These are phyloP conservation scores for Aurelia sp. DNA, from an alignment of 30 jellyfish, hydroid and myxozoan species.

Conservation along the genomic window DNA sequence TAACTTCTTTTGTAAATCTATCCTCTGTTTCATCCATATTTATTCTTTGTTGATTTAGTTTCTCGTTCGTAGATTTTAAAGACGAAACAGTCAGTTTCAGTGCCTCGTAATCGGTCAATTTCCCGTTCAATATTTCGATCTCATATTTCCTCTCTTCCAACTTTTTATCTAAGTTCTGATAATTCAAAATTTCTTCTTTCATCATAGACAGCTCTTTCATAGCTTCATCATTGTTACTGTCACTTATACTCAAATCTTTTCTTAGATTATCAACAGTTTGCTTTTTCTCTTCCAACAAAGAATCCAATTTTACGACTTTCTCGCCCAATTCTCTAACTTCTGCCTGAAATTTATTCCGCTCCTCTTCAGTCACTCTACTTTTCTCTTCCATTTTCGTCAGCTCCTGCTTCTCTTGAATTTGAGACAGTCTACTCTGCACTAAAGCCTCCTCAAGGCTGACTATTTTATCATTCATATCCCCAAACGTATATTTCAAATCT, in stretches of 20 bases:
- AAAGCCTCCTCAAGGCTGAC: too few relatives aligned
- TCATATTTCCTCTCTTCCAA: not conserved
- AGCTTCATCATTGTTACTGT: not conserved
- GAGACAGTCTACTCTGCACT: too few relatives aligned
- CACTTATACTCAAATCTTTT: not conserved
- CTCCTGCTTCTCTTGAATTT: too few relatives aligned
- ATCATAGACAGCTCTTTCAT: not conserved
- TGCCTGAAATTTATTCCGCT: not conserved
- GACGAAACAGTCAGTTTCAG: too few relatives aligned
- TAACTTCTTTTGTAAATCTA: not conserved
- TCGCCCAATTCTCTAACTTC: not conserved
- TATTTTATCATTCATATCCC: too few relatives aligned
- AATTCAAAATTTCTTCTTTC: not conserved
- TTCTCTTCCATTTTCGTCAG: not conserved
- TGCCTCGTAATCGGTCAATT: too few relatives aligned
- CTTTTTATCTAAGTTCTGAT: not conserved
- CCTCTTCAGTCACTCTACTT: not conserved
- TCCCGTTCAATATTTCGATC: not conserved
- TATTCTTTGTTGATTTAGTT: not conserved
- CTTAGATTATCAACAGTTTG: not conserved
- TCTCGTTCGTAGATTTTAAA: too few relatives aligned
- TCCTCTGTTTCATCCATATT: not conserved
- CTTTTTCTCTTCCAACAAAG: not conserved
- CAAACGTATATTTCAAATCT: slow-evolving; percentile 1
- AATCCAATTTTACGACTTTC: not conserved